Percentiles rank a stretch among this genome's conserved stretches.
These are phyloP conservation scores for Ranitomeya imitator DNA, from an alignment of 2,113 vertebrate species.

Conservation along the genomic window DNA sequence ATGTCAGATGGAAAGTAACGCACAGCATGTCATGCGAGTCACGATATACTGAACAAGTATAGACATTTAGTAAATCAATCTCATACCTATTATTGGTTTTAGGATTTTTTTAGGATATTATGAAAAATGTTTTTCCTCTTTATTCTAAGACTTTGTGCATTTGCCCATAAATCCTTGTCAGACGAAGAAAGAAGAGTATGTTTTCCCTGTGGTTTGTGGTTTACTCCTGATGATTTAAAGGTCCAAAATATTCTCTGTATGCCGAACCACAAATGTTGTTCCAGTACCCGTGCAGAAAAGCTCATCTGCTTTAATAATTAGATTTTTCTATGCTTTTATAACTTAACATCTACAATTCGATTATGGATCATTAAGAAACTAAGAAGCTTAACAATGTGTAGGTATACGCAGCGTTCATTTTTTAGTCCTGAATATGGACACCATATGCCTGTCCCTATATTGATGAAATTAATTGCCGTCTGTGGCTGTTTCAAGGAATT, in stretches of 20 bases:
- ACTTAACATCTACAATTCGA: neutral
- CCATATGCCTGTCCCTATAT: neutral
- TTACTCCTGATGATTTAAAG: conserved; percentile 1
- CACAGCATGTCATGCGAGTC: neutral
- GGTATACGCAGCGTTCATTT: neutral
- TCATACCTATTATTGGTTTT: neutral
- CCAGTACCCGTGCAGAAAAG: neutral
- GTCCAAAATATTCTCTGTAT: neutral
- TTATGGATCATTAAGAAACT: neutral
- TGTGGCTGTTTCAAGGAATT: conserved; percentile 27
- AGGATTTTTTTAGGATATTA: neutral
- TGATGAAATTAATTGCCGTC: conserved; percentile 26
- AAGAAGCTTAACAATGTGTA: neutral
- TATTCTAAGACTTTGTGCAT: neutral
- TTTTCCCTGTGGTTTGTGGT: conserved; percentile 24
- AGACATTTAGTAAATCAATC: conserved; percentile 12
- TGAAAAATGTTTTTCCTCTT: neutral
- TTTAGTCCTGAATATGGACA: neutral
- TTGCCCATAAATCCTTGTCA: conserved; percentile 7
- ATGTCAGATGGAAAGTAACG: conserved; percentile 8
- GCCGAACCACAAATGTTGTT: neutral
- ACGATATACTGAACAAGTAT: conserved; percentile 3
- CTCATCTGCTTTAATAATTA: neutral
- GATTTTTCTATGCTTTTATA: neutral
- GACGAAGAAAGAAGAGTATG: neutral